Evolutionary conservation across 2,888 invertebrate species (phyloP), one percentile per base, ranked within the genome.

Genomic region (Heliconius ismenius): DNA sequence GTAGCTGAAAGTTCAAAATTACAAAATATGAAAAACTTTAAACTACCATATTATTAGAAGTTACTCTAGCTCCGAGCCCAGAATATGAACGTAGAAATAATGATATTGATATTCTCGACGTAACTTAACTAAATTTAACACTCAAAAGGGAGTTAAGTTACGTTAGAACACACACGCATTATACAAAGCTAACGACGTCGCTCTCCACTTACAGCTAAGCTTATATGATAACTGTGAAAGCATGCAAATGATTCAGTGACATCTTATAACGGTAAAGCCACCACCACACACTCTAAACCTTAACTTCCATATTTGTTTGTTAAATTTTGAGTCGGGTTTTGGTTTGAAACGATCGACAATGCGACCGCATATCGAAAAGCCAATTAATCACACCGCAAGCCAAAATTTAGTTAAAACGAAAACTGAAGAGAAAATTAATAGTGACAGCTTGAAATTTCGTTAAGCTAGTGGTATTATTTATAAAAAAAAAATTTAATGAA

Each of bases 241-340:
- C 93, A 94, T 93, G 93, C 93, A 93, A 89, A 93, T 93, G 92
- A 92, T 89, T 89, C 86, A 87, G 92, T 91, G 92, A 91, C 79
- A 86, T 84, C 83, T 87, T 85, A 84, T 90, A 88, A 86, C 88
- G 87, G 58, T 90, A 89, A 92, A 93, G 92, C 93, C 93, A 93
- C 92, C 93, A 94, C 93, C 93, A 94, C 93, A 94, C 93, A 94
- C 93, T 94, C 93, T 92, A 91, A 91, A 94, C 93, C 93, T 90
- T 89, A 83, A 91, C 93, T 93, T 93, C 93, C 93, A 89, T 90
- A 85, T 89, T 88, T 67, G 39, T 67, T 79, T 79, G 92, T 93
- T 93, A 93, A 93, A 93, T 93, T 94, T 94, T 90, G 93, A 85
- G 85, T 89, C 88, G 87, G 87, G 82, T 87, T 89, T 86, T 82